Conservation (phyloP, 2,113 vertebrate genomes). For the Serinus canaria region DNA sequence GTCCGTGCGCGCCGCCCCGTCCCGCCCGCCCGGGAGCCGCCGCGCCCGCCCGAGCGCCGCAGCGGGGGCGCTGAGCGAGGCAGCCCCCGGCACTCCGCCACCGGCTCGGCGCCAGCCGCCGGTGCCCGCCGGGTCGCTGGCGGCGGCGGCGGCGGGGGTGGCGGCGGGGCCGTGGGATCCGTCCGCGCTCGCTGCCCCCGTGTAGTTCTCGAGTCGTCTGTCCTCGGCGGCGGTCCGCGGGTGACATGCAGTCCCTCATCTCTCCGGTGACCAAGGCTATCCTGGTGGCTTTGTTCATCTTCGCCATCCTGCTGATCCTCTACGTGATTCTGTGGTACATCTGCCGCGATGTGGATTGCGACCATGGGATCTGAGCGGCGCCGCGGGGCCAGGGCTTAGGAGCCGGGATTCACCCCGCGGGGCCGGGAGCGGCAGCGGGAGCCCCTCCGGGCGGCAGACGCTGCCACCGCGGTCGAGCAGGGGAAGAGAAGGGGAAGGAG, state of each 20-base stretch:
- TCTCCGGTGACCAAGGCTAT: constrained; percentile 96
- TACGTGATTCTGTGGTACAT: constrained; percentile 99
- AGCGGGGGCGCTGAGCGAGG: no score
- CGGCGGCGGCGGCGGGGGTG: no score
- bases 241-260: constrained; percentile 95
- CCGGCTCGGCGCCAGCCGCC: no score
- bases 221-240: constrained; percentile 63
- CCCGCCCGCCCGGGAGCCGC: no score
- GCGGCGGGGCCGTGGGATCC: neutral
- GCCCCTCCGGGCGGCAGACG: neutral
- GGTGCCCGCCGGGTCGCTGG: no score
- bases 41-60: no score
- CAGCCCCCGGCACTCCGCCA: no score
- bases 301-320: constrained; percentile 96
- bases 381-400: constrained; percentile 39
- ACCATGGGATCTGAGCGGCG: constrained; percentile 90
- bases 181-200: constrained; percentile 26
- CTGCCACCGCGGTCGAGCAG: neutral
- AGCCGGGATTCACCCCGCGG: constrained; percentile 7
- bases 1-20: no score
- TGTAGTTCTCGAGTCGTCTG: constrained; percentile 35
- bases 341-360: constrained; percentile 96
- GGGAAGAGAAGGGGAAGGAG: neutral
- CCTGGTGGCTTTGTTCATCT: constrained; percentile 94
- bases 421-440: neutral